Evolutionary conservation across 2,797 vertebrate genomes (phyloP).

Genomic region (Alosa sapidissima): DNA sequence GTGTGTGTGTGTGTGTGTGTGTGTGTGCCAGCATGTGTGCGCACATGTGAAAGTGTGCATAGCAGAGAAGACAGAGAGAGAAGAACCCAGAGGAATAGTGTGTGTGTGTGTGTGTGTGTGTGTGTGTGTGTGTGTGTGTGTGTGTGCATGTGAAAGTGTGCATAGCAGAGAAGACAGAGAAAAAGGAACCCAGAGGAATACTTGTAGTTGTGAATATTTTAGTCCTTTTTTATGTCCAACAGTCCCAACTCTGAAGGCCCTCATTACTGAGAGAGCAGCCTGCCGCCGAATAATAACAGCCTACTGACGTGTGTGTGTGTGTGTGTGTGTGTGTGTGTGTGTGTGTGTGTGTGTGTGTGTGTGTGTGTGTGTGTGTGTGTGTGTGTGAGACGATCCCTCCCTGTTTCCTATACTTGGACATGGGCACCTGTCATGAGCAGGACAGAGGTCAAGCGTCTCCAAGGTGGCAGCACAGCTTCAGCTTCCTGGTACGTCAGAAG

Average conservation of each 20-base stretch:
- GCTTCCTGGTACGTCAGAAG: background rate
- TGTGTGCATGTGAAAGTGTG: background rate
- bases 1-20: background rate
- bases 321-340: constrained; percentile 4
- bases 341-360: background rate
- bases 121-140: background rate
- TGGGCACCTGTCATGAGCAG: background rate
- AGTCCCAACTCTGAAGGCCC: background rate
- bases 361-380: constrained; percentile 2
- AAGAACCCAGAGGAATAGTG: background rate
- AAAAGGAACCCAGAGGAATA: background rate
- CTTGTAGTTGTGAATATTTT: constrained; percentile 1
- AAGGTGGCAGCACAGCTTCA: background rate
- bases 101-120: background rate
- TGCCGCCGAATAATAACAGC: background rate
- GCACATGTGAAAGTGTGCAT: background rate
- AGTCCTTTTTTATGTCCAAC: background rate
- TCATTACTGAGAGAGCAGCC: background rate
- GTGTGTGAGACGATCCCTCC: background rate
- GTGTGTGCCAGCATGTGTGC: background rate
- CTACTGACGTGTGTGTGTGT: background rate
- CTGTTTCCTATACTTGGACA: background rate
- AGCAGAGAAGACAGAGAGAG: background rate
- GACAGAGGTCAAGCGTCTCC: background rate
- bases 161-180: background rate